phyloP scores from a whole-genome alignment of 2,113 vertebrate genomes.

The Chaetodon trifascialis region DNA sequence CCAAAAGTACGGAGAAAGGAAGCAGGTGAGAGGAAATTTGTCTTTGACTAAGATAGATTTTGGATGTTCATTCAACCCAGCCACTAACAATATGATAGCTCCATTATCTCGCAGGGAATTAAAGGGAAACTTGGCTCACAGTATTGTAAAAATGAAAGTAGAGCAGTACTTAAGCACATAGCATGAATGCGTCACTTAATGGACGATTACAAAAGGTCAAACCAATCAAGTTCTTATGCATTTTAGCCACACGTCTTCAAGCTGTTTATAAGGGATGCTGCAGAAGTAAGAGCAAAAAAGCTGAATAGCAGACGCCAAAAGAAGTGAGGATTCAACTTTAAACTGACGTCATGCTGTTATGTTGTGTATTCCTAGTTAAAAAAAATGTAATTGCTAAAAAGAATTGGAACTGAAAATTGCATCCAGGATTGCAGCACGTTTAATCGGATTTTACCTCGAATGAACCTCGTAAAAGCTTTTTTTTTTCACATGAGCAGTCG shows the following conservation, averaged over 20 bases:
- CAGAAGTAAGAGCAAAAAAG: neutral
- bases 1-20: neutral
- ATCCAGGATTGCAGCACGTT: neutral
- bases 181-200: neutral
- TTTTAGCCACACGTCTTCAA: neutral
- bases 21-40: neutral
- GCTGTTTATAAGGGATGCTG: neutral
- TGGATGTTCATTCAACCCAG: neutral
- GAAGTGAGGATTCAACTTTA: neutral
- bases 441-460: neutral
- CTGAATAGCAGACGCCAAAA: neutral
- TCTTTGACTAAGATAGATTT: no score
- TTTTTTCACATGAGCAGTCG: neutral
- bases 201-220: neutral
- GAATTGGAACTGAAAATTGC: neutral
- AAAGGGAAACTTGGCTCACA: neutral
- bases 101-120: neutral
- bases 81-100: neutral
- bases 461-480: neutral
- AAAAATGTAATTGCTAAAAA: neutral
- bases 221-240: neutral
- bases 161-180: no score
- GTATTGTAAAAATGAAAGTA: neutral
- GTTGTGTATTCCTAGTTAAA: neutral
- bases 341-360: neutral